phyloP scores from a whole-genome alignment of 2,113 vertebrate species.

The Apaloderma vittatum region DNA sequence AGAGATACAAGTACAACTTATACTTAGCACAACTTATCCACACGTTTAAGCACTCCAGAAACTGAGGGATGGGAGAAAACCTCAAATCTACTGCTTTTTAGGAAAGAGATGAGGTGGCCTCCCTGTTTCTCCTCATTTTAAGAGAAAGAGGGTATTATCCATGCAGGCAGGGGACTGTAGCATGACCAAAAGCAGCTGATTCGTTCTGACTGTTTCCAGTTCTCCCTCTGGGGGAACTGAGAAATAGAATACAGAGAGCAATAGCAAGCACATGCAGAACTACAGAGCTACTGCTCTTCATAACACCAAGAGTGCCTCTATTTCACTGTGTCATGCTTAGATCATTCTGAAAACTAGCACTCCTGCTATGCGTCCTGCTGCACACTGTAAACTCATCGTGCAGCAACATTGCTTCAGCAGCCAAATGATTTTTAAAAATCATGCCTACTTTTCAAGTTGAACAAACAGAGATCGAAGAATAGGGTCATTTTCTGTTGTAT shows the following conservation, averaged over 20 bases:
- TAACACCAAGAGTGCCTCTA: not conserved
- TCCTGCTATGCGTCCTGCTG: slow-evolving; percentile 6
- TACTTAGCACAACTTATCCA: not conserved
- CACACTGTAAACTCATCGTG: not conserved
- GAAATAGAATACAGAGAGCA: not conserved
- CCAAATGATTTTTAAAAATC: not conserved
- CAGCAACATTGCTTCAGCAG: not conserved
- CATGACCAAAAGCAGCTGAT: not conserved
- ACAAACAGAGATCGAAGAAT: not conserved
- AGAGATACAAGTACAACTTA: not conserved
- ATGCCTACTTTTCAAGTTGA: not conserved
- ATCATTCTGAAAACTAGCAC: slow-evolving; percentile 2
- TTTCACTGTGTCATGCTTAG: not conserved
- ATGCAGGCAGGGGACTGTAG: not conserved
- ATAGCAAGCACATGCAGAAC: not conserved
- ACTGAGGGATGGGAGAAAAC: not conserved
- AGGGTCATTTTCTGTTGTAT: not conserved
- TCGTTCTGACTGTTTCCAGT: not conserved
- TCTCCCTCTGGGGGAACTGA: not conserved
- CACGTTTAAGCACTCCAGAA: not conserved
- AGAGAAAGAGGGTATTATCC: not conserved
- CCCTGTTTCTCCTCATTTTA: not conserved
- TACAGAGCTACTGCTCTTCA: not conserved
- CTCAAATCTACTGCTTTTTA: not conserved
- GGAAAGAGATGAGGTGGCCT: not conserved